Evolutionary conservation across 2,113 vertebrate genomes (phyloP), one percentile per base, ranked within the genome.

Genomic region (Hyaena hyaena): DNA sequence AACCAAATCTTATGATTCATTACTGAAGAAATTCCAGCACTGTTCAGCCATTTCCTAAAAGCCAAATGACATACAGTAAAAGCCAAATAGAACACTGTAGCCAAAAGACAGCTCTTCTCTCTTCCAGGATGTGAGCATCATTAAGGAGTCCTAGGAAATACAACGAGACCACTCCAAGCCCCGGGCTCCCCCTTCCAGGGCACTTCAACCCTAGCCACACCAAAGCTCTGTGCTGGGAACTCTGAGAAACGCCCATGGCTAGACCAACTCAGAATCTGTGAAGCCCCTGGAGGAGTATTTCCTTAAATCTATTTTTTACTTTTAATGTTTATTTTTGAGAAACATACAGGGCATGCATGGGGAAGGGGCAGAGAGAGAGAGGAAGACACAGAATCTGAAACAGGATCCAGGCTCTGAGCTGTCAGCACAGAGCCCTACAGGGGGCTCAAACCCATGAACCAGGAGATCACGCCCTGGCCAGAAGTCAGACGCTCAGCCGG

Each of bases 101-200:
- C 63, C 68, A 15, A 23, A 50, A 45, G 63, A 68, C 0, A 0
- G 82, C 26, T 19, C 1, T 19, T 68, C 61, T 53, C 50, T 53
- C 84, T 45, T 33, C 80, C 5, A 2, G 66, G 68, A 45, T 0
- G 2, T 0, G 7, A 84, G 81, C 23, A 16, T 11, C 48, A 1
- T 4, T 10, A 53, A 17, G 83, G 10, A 35, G 71, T 74, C 6
- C 6, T 0, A 1, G 33, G 65, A 19, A n/a, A 14, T 1, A 5
- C 4, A 4, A 14, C 31, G 5, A 7, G 12, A 16, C 19, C 43
- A 3, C 4, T 5, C 9, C 12, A 5, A 19, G 16, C 19, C 15
- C 71, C 14, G 3, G 28, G 24, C 11, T 15, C 16, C 68, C 69
- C 80, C 15, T 6, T 2, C 7, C 7, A 5, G 10, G 0, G 45